Evolutionary conservation across 2,797 vertebrate genomes (phyloP), one percentile per base, ranked within the genome.

Genomic region (Spatula clypeata): DNA sequence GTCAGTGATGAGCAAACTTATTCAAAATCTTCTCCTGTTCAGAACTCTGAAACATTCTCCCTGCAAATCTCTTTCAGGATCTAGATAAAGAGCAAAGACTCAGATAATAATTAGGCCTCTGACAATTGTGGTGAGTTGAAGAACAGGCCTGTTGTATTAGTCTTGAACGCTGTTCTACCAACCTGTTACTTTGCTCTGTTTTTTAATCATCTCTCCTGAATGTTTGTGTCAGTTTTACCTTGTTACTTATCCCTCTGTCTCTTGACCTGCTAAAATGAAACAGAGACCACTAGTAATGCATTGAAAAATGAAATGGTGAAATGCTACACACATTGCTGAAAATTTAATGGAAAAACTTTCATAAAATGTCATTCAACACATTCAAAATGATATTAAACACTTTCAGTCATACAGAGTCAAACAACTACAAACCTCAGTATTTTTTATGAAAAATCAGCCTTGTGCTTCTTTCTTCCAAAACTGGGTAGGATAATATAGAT

Each of bases 211-310:
- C 49, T 93, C 94, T 62, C 31, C 42, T 87, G 51, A 93, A 94
- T 23, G 29, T 65, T 76, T 93, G 13, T 79, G 55, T 83, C 67
- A 90, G 47, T 73, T 91, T 53, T 83, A 60, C 40, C 5, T 91
- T 73, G 57, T 75, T 77, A 90, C 31, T 91, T 94, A 64, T 3
- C 34, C 29, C 8, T 76, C 62, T 81, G 21, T 81, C 62, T 79
- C 84, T 92, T 93, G 42, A 80, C 54, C 58, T 76, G 31, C 45
- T 93, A 73, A 95, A 93, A 91, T 49, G 62, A 96, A 93, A 90
- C 9, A 21, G 40, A 93, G 44, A 93, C 71, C 24, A 73, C 29
- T 61, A 27, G 15, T 58, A 85, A 82, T 11, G n/a, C 40, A 49
- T 42, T 42, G 42, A 21, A 73, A 90, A 79, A 53, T 19, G 8